Evolutionary conservation across 2,797 vertebrate genomes (phyloP), one percentile per base, ranked within the genome.

Genomic region (Anas bernieri): DNA sequence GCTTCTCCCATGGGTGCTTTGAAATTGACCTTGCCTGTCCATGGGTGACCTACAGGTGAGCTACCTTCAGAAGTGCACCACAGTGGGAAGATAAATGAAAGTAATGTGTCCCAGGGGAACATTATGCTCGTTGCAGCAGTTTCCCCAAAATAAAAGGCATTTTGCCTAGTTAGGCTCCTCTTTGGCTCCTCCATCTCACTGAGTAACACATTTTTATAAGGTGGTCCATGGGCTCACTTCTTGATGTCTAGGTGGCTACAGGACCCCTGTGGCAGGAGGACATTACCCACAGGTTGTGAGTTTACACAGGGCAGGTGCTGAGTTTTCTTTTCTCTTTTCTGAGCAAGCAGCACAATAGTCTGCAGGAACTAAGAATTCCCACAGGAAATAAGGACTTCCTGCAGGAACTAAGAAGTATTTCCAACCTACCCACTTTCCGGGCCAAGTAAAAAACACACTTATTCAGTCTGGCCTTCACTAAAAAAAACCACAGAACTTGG

Each of bases 321-420:
- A 8, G 11, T 83, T 93, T 93, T 72, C 64, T 90, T 86, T 89
- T 54, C 17, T 54, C 61, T 55, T 90, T 96, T 59, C 48, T 61
- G 72, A 92, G 35, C 68, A 92, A 91, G 30, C 31, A 90, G 81
- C 81, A 95, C 91, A 95, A 95, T 94, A 90, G 90, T 68, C 58
- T 92, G 61, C 90, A 95, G 90, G 90, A 96, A 92, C 86, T 80
- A 93, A 88, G 81, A 72, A 94, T 88, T 95, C 90, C 56, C 91
- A 95, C 64, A 96, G 96, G 96, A 97, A 97, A 88, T 30, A 33
- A 93, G 68, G 73, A 70, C 72, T 96, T 96, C 96, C 93, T 96
- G 69, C 54, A 23, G 91, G 95, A 96, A 94, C 83, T 66, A 83
- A 95, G 85, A 94, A 94, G 86, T 90, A 91, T 96, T 94, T 96